Evolutionary conservation across 35 echinoderm and acorn worm genomes (phyloP).

Genomic region (Stichopus chloronotus): DNA sequence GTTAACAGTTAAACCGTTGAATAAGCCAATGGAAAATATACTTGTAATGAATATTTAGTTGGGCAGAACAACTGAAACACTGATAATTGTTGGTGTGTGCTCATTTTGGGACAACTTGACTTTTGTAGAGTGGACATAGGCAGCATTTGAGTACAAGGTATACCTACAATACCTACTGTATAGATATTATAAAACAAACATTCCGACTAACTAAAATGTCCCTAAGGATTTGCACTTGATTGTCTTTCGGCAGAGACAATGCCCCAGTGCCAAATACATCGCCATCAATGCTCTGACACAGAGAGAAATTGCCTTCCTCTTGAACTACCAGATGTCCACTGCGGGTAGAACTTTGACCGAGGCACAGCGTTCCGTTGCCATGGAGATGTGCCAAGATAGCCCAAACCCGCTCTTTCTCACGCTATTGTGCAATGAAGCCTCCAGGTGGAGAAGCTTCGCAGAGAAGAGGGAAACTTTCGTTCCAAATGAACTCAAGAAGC

Average conservation of each 20-base stretch:
- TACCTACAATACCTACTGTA: too few species aligned
- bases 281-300: slow-evolving; percentile 52
- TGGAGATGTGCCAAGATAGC: slow-evolving; percentile 64
- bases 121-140: too few species aligned
- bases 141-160: too few species aligned
- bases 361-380: slow-evolving; percentile 53
- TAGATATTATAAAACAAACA: too few species aligned
- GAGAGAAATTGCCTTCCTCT: slow-evolving; percentile 53
- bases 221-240: too few species aligned
- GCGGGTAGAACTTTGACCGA: slow-evolving; percentile 59
- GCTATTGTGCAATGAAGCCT: slow-evolving; percentile 63
- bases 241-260: slow-evolving; percentile 67
- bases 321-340: slow-evolving; percentile 58
- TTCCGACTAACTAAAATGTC: too few species aligned
- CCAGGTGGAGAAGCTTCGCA: slow-evolving; percentile 74
- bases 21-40: too few species aligned
- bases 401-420: slow-evolving; percentile 75
- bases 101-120: too few species aligned
- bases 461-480: slow-evolving; percentile 65
- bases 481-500: slow-evolving; percentile 67
- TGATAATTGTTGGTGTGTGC: too few species aligned
- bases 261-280: slow-evolving; percentile 53
- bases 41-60: too few species aligned
- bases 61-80: too few species aligned
- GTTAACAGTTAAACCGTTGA: too few species aligned